Percentiles rank a stretch among this genome's conserved stretches.
These are phyloP conservation scores for Epicauta chinensis DNA, from an alignment of 1,140 invertebrate species.

Conservation along the genomic window DNA sequence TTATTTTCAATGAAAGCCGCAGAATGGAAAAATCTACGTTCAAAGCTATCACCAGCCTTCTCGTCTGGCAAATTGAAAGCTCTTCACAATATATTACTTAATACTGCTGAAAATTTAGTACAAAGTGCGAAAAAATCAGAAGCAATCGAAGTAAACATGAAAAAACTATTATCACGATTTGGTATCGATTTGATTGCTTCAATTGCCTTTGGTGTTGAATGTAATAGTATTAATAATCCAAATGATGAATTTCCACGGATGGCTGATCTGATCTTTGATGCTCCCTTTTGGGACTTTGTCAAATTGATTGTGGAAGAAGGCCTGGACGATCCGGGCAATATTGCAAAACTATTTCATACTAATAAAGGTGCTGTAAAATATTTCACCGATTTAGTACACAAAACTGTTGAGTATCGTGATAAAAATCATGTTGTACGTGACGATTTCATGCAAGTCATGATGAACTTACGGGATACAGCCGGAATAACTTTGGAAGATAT, in stretches of 20 bases:
- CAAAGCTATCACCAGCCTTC: constrained; percentile 45
- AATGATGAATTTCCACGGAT: too few relatives aligned
- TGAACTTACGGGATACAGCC: constrained; percentile 32
- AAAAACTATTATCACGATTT: constrained; percentile 9
- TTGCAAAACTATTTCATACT: neutral
- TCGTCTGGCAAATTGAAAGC: constrained; percentile 46
- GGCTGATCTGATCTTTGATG: too few relatives aligned
- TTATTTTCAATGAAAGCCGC: constrained; percentile 43
- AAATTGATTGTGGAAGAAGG: constrained; percentile 7
- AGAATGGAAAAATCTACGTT: constrained; percentile 45
- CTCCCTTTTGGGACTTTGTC: neutral
- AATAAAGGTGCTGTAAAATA: constrained; percentile 39
- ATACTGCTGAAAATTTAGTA: constrained; percentile 6
- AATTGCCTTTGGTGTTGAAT: constrained; percentile 1
- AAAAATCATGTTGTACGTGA: constrained; percentile 41
- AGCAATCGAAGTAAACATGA: constrained; percentile 3
- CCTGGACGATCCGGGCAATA: constrained; percentile 3
- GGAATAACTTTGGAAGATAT: constrained; percentile 38
- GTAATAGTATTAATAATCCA: constrained; percentile 17
- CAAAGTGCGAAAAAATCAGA: neutral
- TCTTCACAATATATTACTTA: constrained; percentile 37
- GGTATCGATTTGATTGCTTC: neutral
- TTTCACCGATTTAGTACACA: constrained; percentile 42
- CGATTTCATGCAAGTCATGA: constrained; percentile 52
- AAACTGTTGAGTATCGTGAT: constrained; percentile 45